Evolutionary conservation across 2,113 vertebrate genomes (phyloP), one percentile per base, ranked within the genome.

Genomic region (Butastur rufipennis): DNA sequence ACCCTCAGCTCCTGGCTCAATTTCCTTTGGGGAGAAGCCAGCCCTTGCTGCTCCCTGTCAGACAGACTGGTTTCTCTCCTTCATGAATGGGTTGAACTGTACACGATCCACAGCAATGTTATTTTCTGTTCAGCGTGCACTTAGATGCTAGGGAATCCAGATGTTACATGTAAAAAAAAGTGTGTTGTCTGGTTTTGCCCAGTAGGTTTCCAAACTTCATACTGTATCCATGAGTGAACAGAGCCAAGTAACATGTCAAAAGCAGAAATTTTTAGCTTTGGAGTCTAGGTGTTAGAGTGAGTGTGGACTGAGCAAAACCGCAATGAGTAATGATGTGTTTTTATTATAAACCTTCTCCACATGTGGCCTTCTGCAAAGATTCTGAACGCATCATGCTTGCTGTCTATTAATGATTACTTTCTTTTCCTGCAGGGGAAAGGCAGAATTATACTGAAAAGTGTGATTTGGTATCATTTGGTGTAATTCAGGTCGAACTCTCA

Each of bases 291-390:
- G 74, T 85, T 95, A 82, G 45, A 92, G 38, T 25, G 42, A 89
- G 73, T 32, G 34, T 42, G 58, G 52, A 55, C 45, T 90, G 55
- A 96, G 73, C 47, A 88, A 95, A 96, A 90, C 67, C 47, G 1
- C 85, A 71, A 45, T 92, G 90, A 94, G 63, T 93, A 93, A 97
- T 81, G 92, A 92, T 38, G 67, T 87, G 81, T 92, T 95, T 77
- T 88, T 90, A 90, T 95, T 93, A 92, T 81, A 93, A 93, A 74
- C 84, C n/a, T 81, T 90, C 88, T 82, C 78, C 87, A 83, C 67
- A 92, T 93, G 89, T 85, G 67, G 90, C 38, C 70, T 82, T 80
- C 86, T 95, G 79, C 79, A 96, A 66, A 66, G 50, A 93, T 67
- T 80, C 50, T 62, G 38, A 78, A 78, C 34, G 32, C 20, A 70